Conservation (phyloP, 2,113 vertebrate species). For the Piaya cayana region DNA sequence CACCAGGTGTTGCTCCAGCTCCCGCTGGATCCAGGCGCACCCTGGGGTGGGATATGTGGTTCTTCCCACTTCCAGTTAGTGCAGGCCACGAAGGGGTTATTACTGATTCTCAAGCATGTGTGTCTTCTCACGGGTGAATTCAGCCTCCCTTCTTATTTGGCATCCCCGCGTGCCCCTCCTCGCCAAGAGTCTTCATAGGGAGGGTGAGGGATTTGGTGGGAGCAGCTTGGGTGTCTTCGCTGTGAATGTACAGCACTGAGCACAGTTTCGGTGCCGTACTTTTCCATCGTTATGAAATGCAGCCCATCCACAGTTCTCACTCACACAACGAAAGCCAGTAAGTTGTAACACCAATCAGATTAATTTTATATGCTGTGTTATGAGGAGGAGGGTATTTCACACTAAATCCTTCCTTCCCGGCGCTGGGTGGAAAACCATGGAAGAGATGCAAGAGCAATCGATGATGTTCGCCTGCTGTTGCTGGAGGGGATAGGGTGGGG, state of each 20-base stretch:
- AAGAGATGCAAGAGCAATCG: background rate
- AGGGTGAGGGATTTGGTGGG: background rate
- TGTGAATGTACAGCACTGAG: rapidly evolving
- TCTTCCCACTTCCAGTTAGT: background rate
- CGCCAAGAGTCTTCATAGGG: background rate
- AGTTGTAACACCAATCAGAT: background rate
- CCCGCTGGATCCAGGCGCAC: rapidly evolving
- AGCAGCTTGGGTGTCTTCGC: background rate
- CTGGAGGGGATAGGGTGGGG: slow-evolving; percentile 19
- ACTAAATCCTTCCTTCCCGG: background rate
- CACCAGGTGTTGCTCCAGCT: background rate
- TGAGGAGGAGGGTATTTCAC: slow-evolving; percentile 15
- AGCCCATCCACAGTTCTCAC: background rate
- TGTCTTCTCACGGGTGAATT: background rate
- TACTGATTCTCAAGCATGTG: rapidly evolving
- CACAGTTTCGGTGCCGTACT: background rate
- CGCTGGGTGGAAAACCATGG: background rate
- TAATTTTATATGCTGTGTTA: background rate
- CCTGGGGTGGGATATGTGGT: rapidly evolving
- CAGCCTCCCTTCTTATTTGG: background rate
- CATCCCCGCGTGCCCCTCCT: background rate
- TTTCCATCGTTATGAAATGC: background rate
- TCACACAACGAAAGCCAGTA: background rate
- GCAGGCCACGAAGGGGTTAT: background rate
- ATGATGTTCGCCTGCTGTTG: slow-evolving; percentile 1